Evolutionary conservation across 2,888 invertebrate genomes (phyloP).

Genomic region (Slavum lentiscoides): DNA sequence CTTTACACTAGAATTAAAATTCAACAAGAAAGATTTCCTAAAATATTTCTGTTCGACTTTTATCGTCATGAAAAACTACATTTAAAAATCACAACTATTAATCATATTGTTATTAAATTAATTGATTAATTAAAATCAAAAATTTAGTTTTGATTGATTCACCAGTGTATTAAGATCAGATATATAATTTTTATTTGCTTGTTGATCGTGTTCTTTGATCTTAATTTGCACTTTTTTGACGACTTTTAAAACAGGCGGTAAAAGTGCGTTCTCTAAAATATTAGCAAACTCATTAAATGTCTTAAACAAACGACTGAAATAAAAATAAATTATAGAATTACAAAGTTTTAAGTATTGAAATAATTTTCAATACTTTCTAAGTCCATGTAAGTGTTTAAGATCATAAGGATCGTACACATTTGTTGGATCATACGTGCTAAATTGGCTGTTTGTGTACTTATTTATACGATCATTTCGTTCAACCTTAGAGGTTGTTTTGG

Average conservation of each 20-base stretch:
- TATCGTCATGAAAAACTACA: too few species aligned
- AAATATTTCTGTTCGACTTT: too few species aligned
- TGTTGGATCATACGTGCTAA: neutral
- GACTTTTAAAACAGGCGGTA: constrained; percentile 25
- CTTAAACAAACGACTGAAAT: constrained; percentile 32
- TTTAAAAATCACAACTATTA: too few species aligned
- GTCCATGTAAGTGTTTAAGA: constrained; percentile 21
- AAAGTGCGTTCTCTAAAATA: constrained; percentile 26
- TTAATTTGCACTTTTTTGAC: constrained; percentile 28
- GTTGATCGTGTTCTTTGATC: constrained; percentile 23
- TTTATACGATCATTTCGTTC: neutral
- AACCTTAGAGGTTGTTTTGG: neutral
- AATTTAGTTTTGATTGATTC: neutral
- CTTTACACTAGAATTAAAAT: too few species aligned
- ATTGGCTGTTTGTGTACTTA: neutral
- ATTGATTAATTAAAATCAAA: too few species aligned
- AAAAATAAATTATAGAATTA: neutral
- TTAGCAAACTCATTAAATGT: constrained; percentile 26
- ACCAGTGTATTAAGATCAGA: constrained; percentile 23
- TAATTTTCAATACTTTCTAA: constrained; percentile 33
- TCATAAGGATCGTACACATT: constrained; percentile 8
- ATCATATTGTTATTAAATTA: too few species aligned
- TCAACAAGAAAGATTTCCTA: too few species aligned
- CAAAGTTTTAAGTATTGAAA: neutral
- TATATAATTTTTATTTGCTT: constrained; percentile 3